Conservation (phyloP, 2,797 vertebrate species). For the Cynopterus sphinx region DNA sequence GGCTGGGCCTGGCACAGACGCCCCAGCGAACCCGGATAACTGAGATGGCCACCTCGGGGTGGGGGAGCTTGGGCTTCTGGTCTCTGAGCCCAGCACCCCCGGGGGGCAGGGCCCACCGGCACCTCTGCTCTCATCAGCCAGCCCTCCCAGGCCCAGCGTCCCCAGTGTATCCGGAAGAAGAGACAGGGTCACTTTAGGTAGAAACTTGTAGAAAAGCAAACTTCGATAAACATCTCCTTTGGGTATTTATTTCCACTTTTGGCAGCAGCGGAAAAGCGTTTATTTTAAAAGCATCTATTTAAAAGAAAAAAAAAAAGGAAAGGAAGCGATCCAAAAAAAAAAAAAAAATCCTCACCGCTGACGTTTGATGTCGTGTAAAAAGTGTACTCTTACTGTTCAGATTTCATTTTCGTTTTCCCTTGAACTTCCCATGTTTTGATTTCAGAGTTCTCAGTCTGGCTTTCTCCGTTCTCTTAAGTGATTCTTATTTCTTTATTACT, state of each 20-base stretch:
- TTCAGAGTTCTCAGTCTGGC: conserved; percentile 50
- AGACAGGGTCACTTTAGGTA: neutral
- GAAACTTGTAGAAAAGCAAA: conserved; percentile 42
- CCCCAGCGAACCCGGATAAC: neutral
- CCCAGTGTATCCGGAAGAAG: neutral
- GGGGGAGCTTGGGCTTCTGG: neutral
- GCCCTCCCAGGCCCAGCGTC: neutral
- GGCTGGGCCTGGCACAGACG: neutral
- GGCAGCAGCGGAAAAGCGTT: conserved; percentile 61
- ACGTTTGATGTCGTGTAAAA: conserved; percentile 30
- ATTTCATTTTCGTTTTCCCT: conserved; percentile 31
- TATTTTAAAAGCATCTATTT: conserved; percentile 51
- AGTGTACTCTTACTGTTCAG: conserved; percentile 31
- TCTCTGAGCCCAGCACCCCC: neutral
- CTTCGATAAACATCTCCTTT: conserved; percentile 58
- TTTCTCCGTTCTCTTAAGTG: conserved; percentile 31
- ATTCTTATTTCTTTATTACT: conserved; percentile 57
- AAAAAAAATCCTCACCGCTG: neutral
- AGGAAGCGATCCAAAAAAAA: too few relatives aligned
- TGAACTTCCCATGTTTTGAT: conserved; percentile 32
- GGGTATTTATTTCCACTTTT: conserved; percentile 78
- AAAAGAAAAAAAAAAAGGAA: neutral
- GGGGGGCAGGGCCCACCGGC: neutral
- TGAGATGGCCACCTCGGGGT: neutral
- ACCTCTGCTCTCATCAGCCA: neutral